Evolutionary conservation across 1,140 invertebrate species (phyloP).

Genomic region (Aphidius ervi): DNA sequence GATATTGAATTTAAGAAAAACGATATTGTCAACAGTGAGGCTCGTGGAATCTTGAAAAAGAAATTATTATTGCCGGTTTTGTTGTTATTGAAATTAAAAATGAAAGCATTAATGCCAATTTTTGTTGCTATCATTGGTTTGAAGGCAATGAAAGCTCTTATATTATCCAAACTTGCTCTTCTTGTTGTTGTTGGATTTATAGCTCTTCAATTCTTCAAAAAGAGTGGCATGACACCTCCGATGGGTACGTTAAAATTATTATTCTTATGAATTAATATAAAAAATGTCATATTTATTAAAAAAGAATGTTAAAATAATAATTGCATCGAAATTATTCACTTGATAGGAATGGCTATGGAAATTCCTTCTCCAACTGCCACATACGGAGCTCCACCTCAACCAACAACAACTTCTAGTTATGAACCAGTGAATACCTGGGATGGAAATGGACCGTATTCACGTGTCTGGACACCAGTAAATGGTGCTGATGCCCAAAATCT

Average conservation of each 20-base stretch:
- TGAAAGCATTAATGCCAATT: slow-evolving; percentile 79
- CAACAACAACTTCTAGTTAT: slow-evolving; percentile 57
- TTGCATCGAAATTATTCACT: background rate
- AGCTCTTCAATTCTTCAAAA: slow-evolving; percentile 68
- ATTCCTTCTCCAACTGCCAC: slow-evolving; percentile 48
- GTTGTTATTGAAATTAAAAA: slow-evolving; percentile 74
- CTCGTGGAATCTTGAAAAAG: slow-evolving; percentile 70
- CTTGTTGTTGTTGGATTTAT: slow-evolving; percentile 75
- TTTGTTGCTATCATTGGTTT: slow-evolving; percentile 71
- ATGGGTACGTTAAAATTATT: slow-evolving; percentile 37
- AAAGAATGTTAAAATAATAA: background rate
- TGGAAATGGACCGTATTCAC: slow-evolving; percentile 66
- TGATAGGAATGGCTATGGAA: slow-evolving; percentile 69
- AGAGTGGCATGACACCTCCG: slow-evolving; percentile 54
- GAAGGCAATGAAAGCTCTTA: slow-evolving; percentile 76
- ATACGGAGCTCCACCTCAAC: slow-evolving; percentile 59
- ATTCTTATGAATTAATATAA: background rate
- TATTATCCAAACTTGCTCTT: slow-evolving; percentile 77
- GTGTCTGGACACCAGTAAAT: slow-evolving; percentile 64
- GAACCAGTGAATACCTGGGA: slow-evolving; percentile 59
- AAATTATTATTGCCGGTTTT: slow-evolving; percentile 75
- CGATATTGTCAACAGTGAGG: slow-evolving; percentile 64
- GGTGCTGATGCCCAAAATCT: slow-evolving; percentile 59
- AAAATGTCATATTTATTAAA: slow-evolving; percentile 12
- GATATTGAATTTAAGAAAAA: slow-evolving; percentile 67